phyloP scores from a whole-genome alignment of 2,113 vertebrate genomes.

The Lucifuga dentata region DNA sequence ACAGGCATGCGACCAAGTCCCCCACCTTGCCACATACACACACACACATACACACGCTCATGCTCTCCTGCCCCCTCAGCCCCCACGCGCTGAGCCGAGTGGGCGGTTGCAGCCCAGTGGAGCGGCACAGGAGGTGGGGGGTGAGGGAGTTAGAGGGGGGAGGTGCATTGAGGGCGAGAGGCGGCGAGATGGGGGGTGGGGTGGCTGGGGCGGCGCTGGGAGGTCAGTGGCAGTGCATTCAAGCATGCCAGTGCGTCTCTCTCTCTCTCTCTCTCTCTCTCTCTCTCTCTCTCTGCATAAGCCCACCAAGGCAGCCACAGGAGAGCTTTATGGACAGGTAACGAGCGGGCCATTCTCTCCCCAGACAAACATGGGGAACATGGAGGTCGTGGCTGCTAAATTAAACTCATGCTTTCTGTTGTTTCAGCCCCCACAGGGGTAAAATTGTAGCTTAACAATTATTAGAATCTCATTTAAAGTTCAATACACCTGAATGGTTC shows the following conservation, averaged over 20 bases:
- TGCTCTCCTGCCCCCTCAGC: slow-evolving; percentile 56
- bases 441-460: not conserved
- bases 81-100: slow-evolving; percentile 78
- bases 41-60: slow-evolving; percentile 37
- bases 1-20: slow-evolving; percentile 71
- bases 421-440: not conserved
- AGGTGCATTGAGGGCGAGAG: slow-evolving; percentile 61
- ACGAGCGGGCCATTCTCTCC: slow-evolving; percentile 53
- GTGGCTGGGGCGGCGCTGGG: slow-evolving; percentile 66
- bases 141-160: slow-evolving; percentile 25
- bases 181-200: slow-evolving; percentile 45
- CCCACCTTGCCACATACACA: slow-evolving; percentile 21
- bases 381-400: slow-evolving; percentile 29
- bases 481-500: not conserved
- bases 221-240: slow-evolving; percentile 77
- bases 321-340: slow-evolving; percentile 73
- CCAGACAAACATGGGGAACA: slow-evolving; percentile 42
- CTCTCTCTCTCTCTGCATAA: slow-evolving; percentile 54
- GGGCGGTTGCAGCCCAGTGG: slow-evolving; percentile 83
- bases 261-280: slow-evolving; percentile 47
- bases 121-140: slow-evolving; percentile 69
- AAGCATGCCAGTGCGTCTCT: slow-evolving; percentile 75
- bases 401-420: slow-evolving; percentile 10
- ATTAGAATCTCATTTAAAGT: slow-evolving; percentile 4
- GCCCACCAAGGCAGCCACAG: slow-evolving; percentile 69